A percentile compares a stretch with the other conserved stretches of the same genome.
phyloP scores from a whole-genome alignment of 2,113 vertebrate genomes.

The Oryctolagus cuniculus region mOryCun1.1 NC_091432.1:139098501-139099000 shows the following conservation, averaged over 20 bases:
- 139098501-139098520: constrained; percentile 2
- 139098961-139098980: no score
- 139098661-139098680: neutral
- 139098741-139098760: neutral
- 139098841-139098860: no score
- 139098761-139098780: neutral
- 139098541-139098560: neutral
- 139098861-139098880: neutral
- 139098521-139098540: no score
- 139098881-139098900: neutral
- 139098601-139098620: neutral
- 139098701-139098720: neutral
- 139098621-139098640: neutral
- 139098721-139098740: neutral
- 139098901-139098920: no score
- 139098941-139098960: rapidly evolving
- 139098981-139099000: neutral
- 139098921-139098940: neutral
- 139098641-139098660: neutral
- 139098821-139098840: neutral
- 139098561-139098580: neutral
- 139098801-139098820: neutral
- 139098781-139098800: neutral
- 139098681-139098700: neutral
- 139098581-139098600: neutral